Base-by-base conservation (phyloP, 2,113 vertebrate genomes). In the Upupa epops region DNA sequence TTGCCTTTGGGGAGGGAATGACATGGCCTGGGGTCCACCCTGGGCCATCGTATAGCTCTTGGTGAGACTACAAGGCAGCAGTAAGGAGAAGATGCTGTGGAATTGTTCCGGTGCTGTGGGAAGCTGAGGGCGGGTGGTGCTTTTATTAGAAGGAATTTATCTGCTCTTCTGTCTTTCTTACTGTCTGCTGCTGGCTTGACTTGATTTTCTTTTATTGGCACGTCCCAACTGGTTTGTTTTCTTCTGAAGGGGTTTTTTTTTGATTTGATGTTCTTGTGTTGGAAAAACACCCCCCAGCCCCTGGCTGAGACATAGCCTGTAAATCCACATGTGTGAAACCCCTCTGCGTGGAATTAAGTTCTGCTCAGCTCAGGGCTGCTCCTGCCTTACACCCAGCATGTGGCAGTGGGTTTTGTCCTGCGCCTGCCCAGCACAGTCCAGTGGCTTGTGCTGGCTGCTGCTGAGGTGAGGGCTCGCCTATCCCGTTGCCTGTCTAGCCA, bases 311-410 rank as follows among this genome's bases (percentile, higher is more conserved):
- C 19, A 54, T 10, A 24, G 13, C 14, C 31, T 79, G 26, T 10
- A 49, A 31, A 52, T 1, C 2, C 6, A 37, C 3, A 0, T 11
- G 2, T 42, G 25, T 74, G 58, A 55, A 74, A 61, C 13, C 24
- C 14, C 22, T 3, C 13, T 16, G 24, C 1, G 0, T 20, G 54
- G 64, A 14, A 13, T 12, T 34, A 34, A 64, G 17, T 59, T 11
- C 49, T 72, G 37, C 34, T 42, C 7, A 18, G 22, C 71, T 66
- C 3, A 8, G 74, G 46, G 54, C 54, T 75, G 45, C 54, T 0
- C 0, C 71, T 36, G 64, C 54, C 58, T 85, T 63, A 15, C 0
- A 3, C 17, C 75, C 6, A 24, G 26, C 13, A 9, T 51, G 8
- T 34, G 21, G 54, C 78, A 46, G 24, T 36, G 26, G 18, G 8